A percentile compares a stretch with the other conserved stretches of the same genome.
phyloP scores from a whole-genome alignment of 1,140 invertebrate species.

The Wiebesia pumilae region DNA sequence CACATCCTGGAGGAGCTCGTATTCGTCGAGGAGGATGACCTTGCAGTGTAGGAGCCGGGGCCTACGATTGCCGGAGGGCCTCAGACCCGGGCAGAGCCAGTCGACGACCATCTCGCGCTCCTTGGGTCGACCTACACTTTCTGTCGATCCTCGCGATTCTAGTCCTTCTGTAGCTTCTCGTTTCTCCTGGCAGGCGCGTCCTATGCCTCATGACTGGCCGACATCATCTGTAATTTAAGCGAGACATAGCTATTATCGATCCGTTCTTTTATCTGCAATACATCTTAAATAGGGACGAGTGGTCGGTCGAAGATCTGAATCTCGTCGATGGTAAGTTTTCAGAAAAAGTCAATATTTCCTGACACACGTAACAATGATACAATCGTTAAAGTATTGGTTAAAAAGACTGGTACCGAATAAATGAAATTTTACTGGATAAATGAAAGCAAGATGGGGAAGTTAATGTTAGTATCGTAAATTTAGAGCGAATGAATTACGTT shows the following conservation, averaged over 20 bases:
- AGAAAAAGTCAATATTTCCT: too few relatives aligned
- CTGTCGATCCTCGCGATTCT: background rate
- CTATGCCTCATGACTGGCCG: conserved; percentile 43
- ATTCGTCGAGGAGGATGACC: conserved; percentile 79
- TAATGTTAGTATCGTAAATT: background rate
- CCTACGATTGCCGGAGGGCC: conserved; percentile 75
- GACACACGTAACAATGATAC: too few relatives aligned
- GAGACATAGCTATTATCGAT: background rate
- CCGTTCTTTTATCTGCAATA: too few relatives aligned
- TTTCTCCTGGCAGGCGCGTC: background rate
- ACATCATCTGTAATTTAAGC: conserved; percentile 35
- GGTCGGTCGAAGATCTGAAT: too few relatives aligned
- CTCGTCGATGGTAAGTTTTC: too few relatives aligned
- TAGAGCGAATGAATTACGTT: background rate
- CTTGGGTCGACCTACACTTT: conserved; percentile 7
- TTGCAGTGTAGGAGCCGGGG: conserved; percentile 79
- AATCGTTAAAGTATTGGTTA: too few relatives aligned
- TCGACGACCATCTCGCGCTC: conserved; percentile 70
- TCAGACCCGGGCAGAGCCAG: conserved; percentile 73
- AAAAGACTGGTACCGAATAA: too few relatives aligned
- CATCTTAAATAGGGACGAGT: too few relatives aligned
- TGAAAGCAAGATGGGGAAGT: background rate
- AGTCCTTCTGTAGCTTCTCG: background rate
- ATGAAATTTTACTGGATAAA: background rate
- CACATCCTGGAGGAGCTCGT: conserved; percentile 79